These are phyloP conservation scores for Oreochromis spilurus DNA, from an alignment of 2,113 vertebrate genomes.

Conservation along the genomic window DNA sequence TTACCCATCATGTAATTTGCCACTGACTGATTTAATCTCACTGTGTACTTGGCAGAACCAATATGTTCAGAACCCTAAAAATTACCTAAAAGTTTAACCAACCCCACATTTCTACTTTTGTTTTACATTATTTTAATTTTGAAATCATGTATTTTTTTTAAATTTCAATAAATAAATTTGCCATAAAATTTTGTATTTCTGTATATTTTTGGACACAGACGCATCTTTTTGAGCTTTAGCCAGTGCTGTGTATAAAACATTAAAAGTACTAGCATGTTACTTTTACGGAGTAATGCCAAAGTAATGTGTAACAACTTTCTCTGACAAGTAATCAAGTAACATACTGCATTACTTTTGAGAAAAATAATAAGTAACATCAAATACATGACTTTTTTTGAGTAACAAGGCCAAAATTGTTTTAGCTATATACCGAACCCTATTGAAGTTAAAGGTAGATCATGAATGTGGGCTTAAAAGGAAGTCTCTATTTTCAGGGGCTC, in stretches of 20 bases:
- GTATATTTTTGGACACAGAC: background rate
- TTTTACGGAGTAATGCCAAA: background rate
- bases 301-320: background rate
- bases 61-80: background rate
- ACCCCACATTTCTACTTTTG: background rate
- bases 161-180: background rate
- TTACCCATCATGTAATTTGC: background rate
- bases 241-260: background rate
- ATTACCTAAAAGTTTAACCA: background rate
- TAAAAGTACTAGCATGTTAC: background rate
- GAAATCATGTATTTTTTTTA: rapidly evolving
- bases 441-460: background rate
- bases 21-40: background rate
- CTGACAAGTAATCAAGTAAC: background rate
- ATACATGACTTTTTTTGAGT: background rate
- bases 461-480: background rate
- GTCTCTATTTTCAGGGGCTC: too few species aligned
- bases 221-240: background rate
- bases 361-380: background rate
- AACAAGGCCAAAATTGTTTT: background rate
- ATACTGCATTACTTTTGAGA: background rate
- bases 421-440: background rate
- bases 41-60: background rate
- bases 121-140: background rate
- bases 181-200: background rate